phyloP scores from a whole-genome alignment of 1,140 invertebrate species.

The Melitaea cinxia region DNA sequence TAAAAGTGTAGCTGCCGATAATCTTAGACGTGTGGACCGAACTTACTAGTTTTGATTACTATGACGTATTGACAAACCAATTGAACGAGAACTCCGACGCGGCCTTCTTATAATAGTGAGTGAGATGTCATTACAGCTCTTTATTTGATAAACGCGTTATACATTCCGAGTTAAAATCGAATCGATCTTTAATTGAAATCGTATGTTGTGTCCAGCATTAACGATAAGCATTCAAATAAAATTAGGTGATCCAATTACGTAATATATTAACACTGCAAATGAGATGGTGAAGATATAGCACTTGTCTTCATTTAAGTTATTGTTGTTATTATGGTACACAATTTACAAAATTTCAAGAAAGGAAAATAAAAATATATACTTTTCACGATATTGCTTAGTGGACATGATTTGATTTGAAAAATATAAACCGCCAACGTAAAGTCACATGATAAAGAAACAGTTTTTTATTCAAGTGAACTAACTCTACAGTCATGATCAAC shows the following conservation, averaged over 20 bases:
- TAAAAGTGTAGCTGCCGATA: constrained; percentile 79
- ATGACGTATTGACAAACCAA: constrained; percentile 63
- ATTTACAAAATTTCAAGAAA: no score
- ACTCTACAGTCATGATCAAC: constrained; percentile 18
- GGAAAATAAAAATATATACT: no score
- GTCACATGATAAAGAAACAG: neutral
- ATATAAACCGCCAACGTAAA: no score
- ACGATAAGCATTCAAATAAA: constrained; percentile 62
- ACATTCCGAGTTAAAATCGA: constrained; percentile 69
- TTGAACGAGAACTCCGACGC: constrained; percentile 39
- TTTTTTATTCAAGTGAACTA: neutral
- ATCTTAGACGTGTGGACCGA: constrained; percentile 65
- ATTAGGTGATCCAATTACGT: constrained; percentile 58
- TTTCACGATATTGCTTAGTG: no score
- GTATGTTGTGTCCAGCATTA: constrained; percentile 70
- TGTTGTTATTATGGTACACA: no score
- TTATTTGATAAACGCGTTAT: constrained; percentile 53
- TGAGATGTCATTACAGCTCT: constrained; percentile 48
- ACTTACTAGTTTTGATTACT: constrained; percentile 71
- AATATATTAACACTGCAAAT: constrained; percentile 55
- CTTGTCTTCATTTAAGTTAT: neutral
- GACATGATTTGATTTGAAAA: no score
- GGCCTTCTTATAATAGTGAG: constrained; percentile 30
- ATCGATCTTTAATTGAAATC: constrained; percentile 78
- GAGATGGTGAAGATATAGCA: constrained; percentile 30